These are phyloP conservation scores for Artibeus lituratus DNA, from an alignment of 2,797 vertebrate genomes.

Conservation along the genomic window DNA sequence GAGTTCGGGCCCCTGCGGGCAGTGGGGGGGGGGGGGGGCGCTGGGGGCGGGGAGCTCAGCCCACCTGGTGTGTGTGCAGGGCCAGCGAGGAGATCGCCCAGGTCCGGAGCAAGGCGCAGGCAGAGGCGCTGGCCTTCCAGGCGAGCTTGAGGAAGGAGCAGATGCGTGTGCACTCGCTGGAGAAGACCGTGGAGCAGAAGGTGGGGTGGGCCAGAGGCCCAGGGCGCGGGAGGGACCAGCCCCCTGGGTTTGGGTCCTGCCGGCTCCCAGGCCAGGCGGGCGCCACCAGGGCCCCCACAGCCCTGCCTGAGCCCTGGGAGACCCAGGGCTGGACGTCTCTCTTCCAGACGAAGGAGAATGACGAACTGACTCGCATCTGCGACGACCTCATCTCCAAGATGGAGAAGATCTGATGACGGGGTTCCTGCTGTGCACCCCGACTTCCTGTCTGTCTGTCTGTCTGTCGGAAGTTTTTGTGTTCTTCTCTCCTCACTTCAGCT, in stretches of 20 bases:
- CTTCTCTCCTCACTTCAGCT: not conserved
- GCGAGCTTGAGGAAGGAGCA: slow-evolving; percentile 91
- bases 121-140: slow-evolving; percentile 86
- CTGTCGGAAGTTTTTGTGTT: not conserved
- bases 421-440: not conserved
- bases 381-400: slow-evolving; percentile 94
- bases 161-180: slow-evolving; percentile 90
- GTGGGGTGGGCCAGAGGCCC: slow-evolving; percentile 50
- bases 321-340: not conserved
- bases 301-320: not conserved
- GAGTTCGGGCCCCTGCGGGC: slow-evolving; percentile 54
- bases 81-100: slow-evolving; percentile 92
- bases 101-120: slow-evolving; percentile 87
- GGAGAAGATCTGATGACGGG: slow-evolving; percentile 80
- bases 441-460: not conserved
- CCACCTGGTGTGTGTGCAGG: slow-evolving; percentile 73
- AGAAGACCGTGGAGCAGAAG: slow-evolving; percentile 93
- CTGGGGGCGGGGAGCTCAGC: not conserved
- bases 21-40: rapidly evolving
- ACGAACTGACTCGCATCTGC: slow-evolving; percentile 94
- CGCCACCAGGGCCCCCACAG: too few relatives aligned
- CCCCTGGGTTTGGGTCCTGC: too few relatives aligned
- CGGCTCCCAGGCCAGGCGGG: too few relatives aligned
- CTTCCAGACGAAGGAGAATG: slow-evolving; percentile 90
- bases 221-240: too few relatives aligned